phyloP scores from a whole-genome alignment of 1,140 invertebrate species.

The Arctopsyche grandis region DNA sequence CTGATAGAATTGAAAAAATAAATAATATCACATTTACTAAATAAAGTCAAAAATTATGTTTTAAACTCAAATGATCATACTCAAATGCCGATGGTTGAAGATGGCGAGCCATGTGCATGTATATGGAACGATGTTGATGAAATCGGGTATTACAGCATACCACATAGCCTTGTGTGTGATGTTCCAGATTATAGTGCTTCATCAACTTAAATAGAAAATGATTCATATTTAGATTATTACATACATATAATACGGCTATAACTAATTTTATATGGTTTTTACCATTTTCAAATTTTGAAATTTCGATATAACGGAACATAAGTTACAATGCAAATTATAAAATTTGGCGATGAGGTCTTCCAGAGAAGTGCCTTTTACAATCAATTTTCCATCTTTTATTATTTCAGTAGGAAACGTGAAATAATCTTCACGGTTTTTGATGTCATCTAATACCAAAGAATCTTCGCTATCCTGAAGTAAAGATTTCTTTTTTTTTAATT shows the following conservation, averaged over 20 bases:
- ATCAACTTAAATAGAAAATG: slow-evolving; percentile 47
- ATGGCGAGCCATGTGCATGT: slow-evolving; percentile 49
- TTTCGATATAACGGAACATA: slow-evolving; percentile 31
- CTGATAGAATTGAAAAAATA: slow-evolving; percentile 38
- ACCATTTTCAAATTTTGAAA: slow-evolving; percentile 34
- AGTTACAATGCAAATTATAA: slow-evolving; percentile 44
- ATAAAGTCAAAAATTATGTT: slow-evolving; percentile 10
- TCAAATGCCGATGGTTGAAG: slow-evolving; percentile 50
- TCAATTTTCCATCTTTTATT: slow-evolving; percentile 47
- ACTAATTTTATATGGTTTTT: background rate
- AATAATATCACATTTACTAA: too few species aligned
- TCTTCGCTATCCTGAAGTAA: background rate
- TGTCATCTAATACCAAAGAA: background rate
- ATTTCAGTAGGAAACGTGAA: slow-evolving; percentile 43
- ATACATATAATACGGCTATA: too few species aligned
- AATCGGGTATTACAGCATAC: slow-evolving; percentile 46
- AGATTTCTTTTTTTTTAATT: slow-evolving; percentile 19
- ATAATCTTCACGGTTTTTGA: slow-evolving; percentile 13
- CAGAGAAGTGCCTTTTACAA: slow-evolving; percentile 36
- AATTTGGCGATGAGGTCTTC: slow-evolving; percentile 43
- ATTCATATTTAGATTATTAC: too few species aligned
- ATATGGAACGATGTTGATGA: slow-evolving; percentile 41
- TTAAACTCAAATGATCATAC: slow-evolving; percentile 32
- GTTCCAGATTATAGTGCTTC: slow-evolving; percentile 41
- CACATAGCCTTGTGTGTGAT: slow-evolving; percentile 45